A percentile compares a stretch with the other conserved stretches of the same genome.
Evolutionary conservation across 23 tunicate species (phyloP).

Genomic region (Trididemnum clinides): DNA sequence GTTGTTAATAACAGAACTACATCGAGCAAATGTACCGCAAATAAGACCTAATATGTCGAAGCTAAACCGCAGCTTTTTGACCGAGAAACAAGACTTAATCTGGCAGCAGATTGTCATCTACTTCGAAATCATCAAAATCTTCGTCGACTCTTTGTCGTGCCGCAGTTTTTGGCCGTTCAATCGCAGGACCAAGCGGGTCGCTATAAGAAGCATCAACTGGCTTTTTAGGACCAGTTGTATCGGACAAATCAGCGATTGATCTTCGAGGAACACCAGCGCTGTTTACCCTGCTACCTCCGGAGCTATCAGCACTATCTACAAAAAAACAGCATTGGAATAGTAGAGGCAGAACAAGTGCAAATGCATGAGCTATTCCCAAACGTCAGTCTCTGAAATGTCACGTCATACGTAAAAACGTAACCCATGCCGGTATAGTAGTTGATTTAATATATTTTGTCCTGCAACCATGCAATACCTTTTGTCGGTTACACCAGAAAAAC

Average conservation of each 20-base stretch:
- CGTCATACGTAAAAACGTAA: no score
- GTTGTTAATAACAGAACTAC: no score
- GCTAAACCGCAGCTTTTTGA: no score
- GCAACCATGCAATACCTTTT: no score
- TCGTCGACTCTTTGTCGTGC: conserved; percentile 69
- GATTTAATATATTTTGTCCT: no score
- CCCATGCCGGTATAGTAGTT: no score
- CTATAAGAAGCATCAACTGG: conserved; percentile 64
- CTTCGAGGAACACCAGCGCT: conserved; percentile 45
- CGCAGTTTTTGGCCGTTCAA: conserved; percentile 97
- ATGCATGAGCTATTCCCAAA: no score
- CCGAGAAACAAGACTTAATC: conserved; percentile 43
- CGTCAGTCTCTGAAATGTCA: no score
- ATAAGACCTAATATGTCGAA: no score
- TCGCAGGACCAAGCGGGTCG: conserved; percentile 91
- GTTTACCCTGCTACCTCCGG: conserved; percentile 45
- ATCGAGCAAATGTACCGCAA: no score
- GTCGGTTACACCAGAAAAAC: no score
- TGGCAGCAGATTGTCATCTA: conserved; percentile 88
- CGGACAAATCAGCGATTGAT: conserved; percentile 26
- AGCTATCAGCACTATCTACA: conserved; percentile 56
- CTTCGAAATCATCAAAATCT: conserved; percentile 93
- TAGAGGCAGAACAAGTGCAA: no score
- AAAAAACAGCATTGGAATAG: neutral
- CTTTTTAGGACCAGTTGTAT: neutral